Evolutionary conservation across 2,888 invertebrate species (phyloP), one percentile per base, ranked within the genome.

Genomic region (Nesidiocoris tenuis): DNA sequence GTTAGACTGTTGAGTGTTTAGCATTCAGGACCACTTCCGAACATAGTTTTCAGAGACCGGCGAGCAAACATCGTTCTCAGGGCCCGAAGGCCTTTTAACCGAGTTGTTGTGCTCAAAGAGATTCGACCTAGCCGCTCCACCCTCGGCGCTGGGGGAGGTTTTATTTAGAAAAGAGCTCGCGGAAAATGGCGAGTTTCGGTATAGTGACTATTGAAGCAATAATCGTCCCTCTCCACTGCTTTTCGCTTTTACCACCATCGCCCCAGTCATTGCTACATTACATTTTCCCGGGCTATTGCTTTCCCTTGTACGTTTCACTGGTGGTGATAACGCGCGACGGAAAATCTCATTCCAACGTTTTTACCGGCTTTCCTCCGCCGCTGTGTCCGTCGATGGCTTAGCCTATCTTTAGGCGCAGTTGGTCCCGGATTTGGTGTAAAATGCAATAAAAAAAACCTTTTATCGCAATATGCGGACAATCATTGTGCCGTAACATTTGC

Each of bases 261-360:
- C 39, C 39, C 39, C 12, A 39, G 39, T 39, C 39, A 39, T 39
- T 39, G 39, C 39, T 12, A 39, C 39, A 12, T 39, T 39, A 39
- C 39, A 39, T 39, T 39, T 12, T 3, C 39, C 39, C 5, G 12
- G 39, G 39, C 39, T 39, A 39, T 39, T 39, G 39, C 39, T 39
- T 39, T 39, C 39, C 39, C 39, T 39, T 39, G 39, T 39, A 39
- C 39, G 39, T 39, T 39, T 39, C 39, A 39, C 5, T 39, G 39
- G 39, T 39, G 39, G 39, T 12, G 39, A 39, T 39, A 39, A 39
- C 39, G 12, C 39, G 39, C 39, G 39, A 39, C 12, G 39, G 65
- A 65, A 39, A 65, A 65, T 65, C 65, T 65, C 65, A 65, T 65
- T 65, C 39, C 25, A 7, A 19, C 25, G 25, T 65, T 39, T 65